These are phyloP conservation scores for Odontothrips loti DNA, from an alignment of 2,888 invertebrate species.

Conservation along the genomic window DNA sequence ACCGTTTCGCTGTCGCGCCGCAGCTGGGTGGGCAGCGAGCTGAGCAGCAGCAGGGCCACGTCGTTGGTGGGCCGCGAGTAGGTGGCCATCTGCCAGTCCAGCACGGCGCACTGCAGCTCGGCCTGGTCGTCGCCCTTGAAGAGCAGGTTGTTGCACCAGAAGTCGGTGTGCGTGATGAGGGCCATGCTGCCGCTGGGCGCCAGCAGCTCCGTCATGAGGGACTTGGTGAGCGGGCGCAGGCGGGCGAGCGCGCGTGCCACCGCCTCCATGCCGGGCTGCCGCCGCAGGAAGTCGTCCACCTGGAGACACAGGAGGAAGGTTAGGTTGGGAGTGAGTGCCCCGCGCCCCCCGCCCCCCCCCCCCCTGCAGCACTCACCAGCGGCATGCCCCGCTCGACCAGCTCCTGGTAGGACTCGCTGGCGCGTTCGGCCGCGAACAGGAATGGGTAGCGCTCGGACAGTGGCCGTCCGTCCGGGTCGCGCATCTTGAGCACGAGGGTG, in stretches of 20 bases:
- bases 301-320: not conserved
- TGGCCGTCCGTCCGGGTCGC: conserved; percentile 43
- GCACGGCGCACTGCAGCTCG: conserved; percentile 59
- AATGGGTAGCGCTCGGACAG: conserved; percentile 59
- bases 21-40: conserved; percentile 67
- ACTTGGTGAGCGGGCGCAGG: conserved; percentile 63
- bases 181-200: conserved; percentile 69
- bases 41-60: conserved; percentile 63
- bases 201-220: conserved; percentile 64
- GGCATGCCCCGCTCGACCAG: conserved; percentile 72
- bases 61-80: conserved; percentile 66
- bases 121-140: conserved; percentile 55
- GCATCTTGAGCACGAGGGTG: conserved; percentile 59
- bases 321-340: conserved; percentile 29
- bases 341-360: too few species aligned
- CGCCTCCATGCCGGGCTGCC: conserved; percentile 59
- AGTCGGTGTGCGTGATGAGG: conserved; percentile 75
- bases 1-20: conserved; percentile 50
- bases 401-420: conserved; percentile 74
- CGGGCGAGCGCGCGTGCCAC: conserved; percentile 58
- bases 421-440: conserved; percentile 71
- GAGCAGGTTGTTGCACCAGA: conserved; percentile 76
- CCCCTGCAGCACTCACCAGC: conserved; percentile 50
- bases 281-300: conserved; percentile 61
- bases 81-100: conserved; percentile 79